These are phyloP conservation scores for Willisornis vidua DNA, from an alignment of 2,113 vertebrate species.

Conservation along the genomic window DNA sequence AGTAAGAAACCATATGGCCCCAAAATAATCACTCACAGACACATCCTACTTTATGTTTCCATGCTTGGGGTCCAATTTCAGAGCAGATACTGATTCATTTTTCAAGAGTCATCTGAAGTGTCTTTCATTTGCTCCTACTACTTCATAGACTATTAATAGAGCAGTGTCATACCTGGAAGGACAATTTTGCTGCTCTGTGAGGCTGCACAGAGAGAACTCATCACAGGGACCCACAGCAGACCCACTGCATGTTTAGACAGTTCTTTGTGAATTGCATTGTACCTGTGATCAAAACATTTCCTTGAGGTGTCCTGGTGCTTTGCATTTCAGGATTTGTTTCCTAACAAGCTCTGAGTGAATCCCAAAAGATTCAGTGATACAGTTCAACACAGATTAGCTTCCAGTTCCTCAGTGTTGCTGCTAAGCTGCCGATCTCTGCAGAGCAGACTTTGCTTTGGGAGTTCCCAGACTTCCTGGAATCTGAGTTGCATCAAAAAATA, in stretches of 20 bases:
- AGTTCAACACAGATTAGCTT: background rate
- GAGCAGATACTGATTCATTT: slow-evolving; percentile 1
- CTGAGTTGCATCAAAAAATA: background rate
- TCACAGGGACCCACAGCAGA: background rate
- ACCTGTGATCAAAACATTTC: background rate
- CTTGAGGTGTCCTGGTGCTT: background rate
- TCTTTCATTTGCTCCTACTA: slow-evolving; percentile 11
- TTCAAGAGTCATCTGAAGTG: slow-evolving; percentile 46
- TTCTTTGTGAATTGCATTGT: background rate
- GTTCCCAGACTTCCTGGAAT: background rate
- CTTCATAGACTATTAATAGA: slow-evolving; percentile 49
- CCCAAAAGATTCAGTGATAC: background rate
- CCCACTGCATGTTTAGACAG: background rate
- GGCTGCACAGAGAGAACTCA: background rate
- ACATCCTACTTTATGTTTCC: background rate
- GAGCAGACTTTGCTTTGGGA: background rate
- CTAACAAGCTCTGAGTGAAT: background rate
- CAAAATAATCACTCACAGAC: slow-evolving; percentile 17
- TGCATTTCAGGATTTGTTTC: background rate
- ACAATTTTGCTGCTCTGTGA: background rate
- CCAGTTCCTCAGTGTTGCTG: background rate
- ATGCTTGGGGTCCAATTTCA: slow-evolving; percentile 17
- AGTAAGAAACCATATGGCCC: slow-evolving; percentile 12
- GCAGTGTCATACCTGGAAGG: slow-evolving; percentile 20
- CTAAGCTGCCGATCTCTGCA: background rate